These are phyloP conservation scores for Thermophis baileyi DNA, from an alignment of 2,113 vertebrate genomes.

Conservation along the genomic window DNA sequence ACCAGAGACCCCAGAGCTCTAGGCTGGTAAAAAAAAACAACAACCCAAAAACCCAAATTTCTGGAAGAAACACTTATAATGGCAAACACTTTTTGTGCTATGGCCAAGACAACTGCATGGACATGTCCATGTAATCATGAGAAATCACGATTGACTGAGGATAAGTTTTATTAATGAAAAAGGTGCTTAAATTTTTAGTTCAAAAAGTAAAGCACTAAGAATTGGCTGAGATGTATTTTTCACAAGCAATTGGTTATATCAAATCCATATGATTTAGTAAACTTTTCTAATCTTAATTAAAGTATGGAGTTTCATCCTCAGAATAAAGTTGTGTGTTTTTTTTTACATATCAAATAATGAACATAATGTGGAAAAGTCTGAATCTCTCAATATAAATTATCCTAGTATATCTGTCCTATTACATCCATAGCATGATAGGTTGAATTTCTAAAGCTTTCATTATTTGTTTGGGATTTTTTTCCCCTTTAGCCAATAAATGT, in stretches of 20 bases:
- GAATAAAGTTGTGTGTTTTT: not conserved
- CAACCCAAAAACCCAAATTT: not conserved
- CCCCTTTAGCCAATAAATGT: not conserved
- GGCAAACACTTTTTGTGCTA: not conserved
- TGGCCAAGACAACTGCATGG: not conserved
- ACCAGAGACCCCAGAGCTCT: not conserved
- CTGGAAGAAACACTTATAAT: not conserved
- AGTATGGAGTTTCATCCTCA: not conserved
- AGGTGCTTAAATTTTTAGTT: not conserved
- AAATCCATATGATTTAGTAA: not conserved
- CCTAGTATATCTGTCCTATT: not conserved
- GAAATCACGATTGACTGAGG: not conserved
- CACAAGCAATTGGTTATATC: not conserved
- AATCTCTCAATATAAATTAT: not conserved
- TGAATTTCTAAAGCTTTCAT: not conserved
- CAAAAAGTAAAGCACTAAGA: not conserved
- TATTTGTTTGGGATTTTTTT: not conserved
- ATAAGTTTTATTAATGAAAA: not conserved
- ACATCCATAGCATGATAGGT: not conserved
- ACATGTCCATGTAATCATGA: not conserved
- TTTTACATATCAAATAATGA: not conserved
- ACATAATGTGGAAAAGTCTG: not conserved
- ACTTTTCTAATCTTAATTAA: not conserved
- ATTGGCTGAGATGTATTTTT: not conserved
- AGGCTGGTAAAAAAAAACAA: not conserved